Conservation (phyloP, 2,797 vertebrate genomes). For the Takifugu rubripes region DNA sequence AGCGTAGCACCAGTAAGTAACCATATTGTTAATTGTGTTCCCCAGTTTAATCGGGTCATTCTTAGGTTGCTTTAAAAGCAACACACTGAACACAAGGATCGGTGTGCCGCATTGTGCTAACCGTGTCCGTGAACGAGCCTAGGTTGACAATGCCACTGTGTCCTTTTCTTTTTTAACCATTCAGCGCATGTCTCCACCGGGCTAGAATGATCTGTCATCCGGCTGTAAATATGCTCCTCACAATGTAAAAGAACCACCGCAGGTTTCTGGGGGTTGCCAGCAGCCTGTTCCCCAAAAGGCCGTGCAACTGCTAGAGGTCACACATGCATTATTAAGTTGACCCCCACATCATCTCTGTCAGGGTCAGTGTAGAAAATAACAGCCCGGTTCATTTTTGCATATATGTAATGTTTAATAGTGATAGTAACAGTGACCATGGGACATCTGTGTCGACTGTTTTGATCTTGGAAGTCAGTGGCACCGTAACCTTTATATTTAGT, state of each 20-base stretch:
- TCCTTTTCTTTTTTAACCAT: slow-evolving; percentile 41
- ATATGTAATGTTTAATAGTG: too few relatives aligned
- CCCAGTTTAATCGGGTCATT: background rate
- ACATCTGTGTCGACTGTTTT: too few relatives aligned
- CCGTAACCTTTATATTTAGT: too few relatives aligned
- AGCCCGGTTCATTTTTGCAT: background rate
- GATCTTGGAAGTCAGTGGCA: too few relatives aligned
- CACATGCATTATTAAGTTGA: too few relatives aligned
- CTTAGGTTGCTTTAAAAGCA: background rate
- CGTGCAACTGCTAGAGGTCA: background rate
- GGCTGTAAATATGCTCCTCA: slow-evolving; percentile 13
- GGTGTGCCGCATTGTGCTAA: too few relatives aligned
- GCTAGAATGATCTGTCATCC: slow-evolving; percentile 54
- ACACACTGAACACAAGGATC: too few relatives aligned
- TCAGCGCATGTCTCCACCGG: slow-evolving; percentile 30
- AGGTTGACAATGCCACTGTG: slow-evolving; percentile 13
- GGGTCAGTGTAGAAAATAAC: background rate
- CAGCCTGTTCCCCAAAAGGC: slow-evolving; percentile 1
- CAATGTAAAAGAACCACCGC: slow-evolving; percentile 29
- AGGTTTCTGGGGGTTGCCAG: slow-evolving; percentile 23
- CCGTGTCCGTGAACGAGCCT: background rate
- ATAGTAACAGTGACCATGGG: too few relatives aligned
- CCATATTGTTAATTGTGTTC: background rate
- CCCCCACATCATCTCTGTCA: background rate
- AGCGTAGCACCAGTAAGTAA: slow-evolving; percentile 2